Percentiles rank a stretch among this genome's conserved stretches.
Evolutionary conservation across 2,113 vertebrate genomes (phyloP).

Genomic region (Micronycteris hirsuta): DNA sequence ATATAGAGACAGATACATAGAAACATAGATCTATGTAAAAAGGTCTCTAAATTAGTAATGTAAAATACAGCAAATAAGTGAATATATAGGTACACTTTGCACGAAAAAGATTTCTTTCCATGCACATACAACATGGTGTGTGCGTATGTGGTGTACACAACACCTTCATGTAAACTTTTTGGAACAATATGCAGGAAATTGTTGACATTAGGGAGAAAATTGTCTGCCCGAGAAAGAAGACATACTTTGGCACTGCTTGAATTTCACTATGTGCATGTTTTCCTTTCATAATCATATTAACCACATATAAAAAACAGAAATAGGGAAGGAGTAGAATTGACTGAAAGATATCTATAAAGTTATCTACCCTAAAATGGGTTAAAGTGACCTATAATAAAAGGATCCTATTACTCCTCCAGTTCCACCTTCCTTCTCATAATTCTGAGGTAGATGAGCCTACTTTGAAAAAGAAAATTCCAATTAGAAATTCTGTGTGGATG

Average conservation of each 20-base stretch:
- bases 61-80: conserved; percentile 2
- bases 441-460: neutral
- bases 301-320: conserved; percentile 11
- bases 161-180: neutral
- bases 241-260: neutral
- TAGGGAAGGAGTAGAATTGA: neutral
- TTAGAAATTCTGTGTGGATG: conserved; percentile 36
- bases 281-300: neutral
- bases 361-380: neutral
- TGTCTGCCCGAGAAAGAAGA: neutral
- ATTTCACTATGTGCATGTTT: neutral
- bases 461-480: conserved; percentile 31
- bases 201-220: neutral
- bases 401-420: neutral
- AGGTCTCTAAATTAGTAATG: neutral
- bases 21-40: neutral
- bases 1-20: neutral
- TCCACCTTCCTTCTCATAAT: neutral
- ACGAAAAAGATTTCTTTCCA: neutral
- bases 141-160: neutral
- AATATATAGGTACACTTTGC: neutral
- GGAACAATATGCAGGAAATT: neutral
- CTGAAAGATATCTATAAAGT: neutral
- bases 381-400: neutral
- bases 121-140: neutral